Percentiles rank a stretch among this genome's conserved stretches.
Evolutionary conservation across 2,113 vertebrate species (phyloP).

Genomic region (Tonatia bakeri): DNA sequence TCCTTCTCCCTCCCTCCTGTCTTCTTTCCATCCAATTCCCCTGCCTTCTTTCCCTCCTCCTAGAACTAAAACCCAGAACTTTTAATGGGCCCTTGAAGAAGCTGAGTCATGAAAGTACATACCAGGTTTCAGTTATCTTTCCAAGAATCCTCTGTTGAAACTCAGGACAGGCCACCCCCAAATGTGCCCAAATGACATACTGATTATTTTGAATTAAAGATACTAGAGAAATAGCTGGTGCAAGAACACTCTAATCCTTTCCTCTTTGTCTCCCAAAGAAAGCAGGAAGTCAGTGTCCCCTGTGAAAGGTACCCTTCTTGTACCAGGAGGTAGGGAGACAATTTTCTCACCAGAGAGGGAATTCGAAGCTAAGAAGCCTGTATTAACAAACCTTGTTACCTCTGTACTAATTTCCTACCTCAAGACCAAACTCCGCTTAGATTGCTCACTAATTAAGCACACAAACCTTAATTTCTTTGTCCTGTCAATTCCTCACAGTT

Average conservation of each 20-base stretch:
- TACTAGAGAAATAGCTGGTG: background rate
- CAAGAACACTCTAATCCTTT: background rate
- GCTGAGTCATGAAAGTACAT: background rate
- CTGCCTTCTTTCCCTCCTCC: background rate
- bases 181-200: background rate
- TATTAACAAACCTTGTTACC: too few species aligned
- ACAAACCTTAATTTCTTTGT: background rate
- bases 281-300: background rate
- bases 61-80: background rate
- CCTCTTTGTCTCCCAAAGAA: background rate
- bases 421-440: background rate
- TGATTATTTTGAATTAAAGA: background rate
- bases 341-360: background rate
- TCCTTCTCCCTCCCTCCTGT: background rate
- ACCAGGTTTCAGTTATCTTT: background rate
- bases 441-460: background rate
- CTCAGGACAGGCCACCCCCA: background rate
- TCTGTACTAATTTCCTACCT: background rate
- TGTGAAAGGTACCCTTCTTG: background rate
- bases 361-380: background rate
- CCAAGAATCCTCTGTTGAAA: background rate
- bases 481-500: background rate
- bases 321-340: background rate
- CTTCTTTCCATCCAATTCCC: background rate
- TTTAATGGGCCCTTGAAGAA: background rate